phyloP scores from a whole-genome alignment of 2,888 invertebrate genomes.

The Chrysomela aeneicollis region DNA sequence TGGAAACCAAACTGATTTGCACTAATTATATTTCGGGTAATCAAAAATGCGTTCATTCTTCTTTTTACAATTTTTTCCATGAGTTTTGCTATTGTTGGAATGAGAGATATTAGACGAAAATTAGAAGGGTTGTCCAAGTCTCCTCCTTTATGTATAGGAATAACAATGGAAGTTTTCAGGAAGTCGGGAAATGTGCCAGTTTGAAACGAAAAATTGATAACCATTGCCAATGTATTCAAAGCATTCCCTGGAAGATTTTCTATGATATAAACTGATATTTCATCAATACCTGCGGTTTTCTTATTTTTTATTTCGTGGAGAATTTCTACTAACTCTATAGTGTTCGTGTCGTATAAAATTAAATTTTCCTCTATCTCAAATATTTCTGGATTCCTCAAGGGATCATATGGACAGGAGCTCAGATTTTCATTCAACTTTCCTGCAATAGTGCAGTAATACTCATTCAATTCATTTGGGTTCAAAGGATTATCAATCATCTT shows the following conservation, averaged over 20 bases:
- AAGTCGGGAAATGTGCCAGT: too few relatives aligned
- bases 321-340: not conserved
- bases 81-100: not conserved
- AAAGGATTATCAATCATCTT: not conserved
- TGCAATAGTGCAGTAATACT: not conserved
- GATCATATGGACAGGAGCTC: not conserved
- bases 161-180: too few relatives aligned
- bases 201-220: too few relatives aligned
- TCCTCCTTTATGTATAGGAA: too few relatives aligned
- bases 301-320: not conserved
- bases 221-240: too few relatives aligned
- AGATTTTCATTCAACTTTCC: not conserved
- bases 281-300: too few relatives aligned
- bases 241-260: not conserved
- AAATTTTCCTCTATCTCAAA: too few relatives aligned
- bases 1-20: not conserved
- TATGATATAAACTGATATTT: not conserved
- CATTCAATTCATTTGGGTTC: constrained; percentile 1
- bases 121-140: too few relatives aligned
- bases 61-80: not conserved
- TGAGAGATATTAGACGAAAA: not conserved
- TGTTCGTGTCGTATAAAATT: not conserved
- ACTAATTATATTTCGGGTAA: not conserved
- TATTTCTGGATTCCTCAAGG: too few relatives aligned
- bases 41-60: too few relatives aligned